Evolutionary conservation across 2,113 vertebrate species (phyloP).

Genomic region (Boulengeromyrus knoepffleri): DNA sequence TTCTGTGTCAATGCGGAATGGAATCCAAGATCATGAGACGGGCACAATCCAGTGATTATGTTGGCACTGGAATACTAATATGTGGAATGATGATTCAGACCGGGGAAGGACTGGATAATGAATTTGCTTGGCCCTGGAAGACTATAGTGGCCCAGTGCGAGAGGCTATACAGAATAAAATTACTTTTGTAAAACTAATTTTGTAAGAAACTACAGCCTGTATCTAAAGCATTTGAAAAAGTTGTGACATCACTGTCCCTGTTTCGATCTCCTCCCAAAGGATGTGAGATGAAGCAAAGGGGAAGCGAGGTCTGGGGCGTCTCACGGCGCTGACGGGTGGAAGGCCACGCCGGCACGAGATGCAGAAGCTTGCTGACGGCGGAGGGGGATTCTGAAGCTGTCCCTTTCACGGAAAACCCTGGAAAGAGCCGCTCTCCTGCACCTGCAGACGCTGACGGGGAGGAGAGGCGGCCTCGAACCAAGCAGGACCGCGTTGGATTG

Average conservation of each 20-base stretch:
- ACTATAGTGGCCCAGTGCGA: not conserved
- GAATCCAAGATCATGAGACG: conserved; percentile 13
- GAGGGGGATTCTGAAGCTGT: not conserved
- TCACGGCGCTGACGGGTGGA: not conserved
- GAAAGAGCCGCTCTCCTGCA: not conserved
- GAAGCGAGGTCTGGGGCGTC: not conserved
- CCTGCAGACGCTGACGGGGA: not conserved
- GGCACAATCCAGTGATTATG: conserved; percentile 17
- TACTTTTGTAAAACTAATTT: not conserved
- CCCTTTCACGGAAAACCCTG: not conserved
- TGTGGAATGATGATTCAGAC: conserved; percentile 18
- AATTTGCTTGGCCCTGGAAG: not conserved
- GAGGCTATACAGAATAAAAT: not conserved
- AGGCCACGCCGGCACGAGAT: too few species aligned
- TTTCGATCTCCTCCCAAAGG: not conserved
- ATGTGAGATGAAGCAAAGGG: not conserved
- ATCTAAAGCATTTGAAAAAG: not conserved
- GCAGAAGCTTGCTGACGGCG: not conserved
- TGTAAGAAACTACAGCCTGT: not conserved
- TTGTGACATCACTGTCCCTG: not conserved
- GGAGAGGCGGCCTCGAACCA: not conserved
- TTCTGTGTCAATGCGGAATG: conserved; percentile 13
- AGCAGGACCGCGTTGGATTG: not conserved
- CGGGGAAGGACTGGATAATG: not conserved
- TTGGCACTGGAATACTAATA: conserved; percentile 11